Conservation (phyloP, 2,797 vertebrate genomes). For the Leontocebus nigricollis region DNA sequence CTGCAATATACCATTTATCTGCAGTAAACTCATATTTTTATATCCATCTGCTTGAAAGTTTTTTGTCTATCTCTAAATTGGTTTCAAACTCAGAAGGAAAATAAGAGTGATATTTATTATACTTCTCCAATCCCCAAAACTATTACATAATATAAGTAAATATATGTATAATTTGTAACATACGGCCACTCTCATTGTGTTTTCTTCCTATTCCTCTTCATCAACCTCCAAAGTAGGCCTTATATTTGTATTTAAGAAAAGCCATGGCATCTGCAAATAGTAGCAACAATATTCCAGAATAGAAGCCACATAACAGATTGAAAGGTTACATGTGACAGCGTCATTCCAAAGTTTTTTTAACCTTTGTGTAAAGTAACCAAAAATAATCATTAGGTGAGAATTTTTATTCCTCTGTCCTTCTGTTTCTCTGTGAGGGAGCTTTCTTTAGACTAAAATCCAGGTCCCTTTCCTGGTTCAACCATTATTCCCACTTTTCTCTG, state of each 20-base stretch:
- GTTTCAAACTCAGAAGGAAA: neutral
- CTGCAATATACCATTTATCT: neutral
- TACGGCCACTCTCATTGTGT: neutral
- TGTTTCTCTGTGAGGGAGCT: neutral
- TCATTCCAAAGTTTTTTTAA: neutral
- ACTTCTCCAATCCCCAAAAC: neutral
- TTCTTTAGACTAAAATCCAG: neutral
- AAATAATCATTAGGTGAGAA: neutral
- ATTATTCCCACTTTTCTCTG: neutral
- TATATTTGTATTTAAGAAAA: neutral
- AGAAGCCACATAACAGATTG: neutral
- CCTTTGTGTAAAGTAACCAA: neutral
- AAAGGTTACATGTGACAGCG: neutral
- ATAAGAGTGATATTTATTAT: neutral
- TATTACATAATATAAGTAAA: slow-evolving; percentile 22
- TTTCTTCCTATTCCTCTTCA: slow-evolving; percentile 17
- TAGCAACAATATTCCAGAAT: neutral
- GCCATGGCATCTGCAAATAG: neutral
- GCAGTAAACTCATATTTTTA: neutral
- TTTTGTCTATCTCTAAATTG: slow-evolving; percentile 9
- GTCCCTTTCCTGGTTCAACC: neutral
- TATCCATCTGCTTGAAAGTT: neutral
- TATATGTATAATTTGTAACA: neutral
- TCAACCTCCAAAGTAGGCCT: neutral
- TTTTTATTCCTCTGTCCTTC: neutral